These are phyloP conservation scores for Arrhopalites spinosus DNA, from an alignment of 2,888 invertebrate genomes.

Conservation along the genomic window DNA sequence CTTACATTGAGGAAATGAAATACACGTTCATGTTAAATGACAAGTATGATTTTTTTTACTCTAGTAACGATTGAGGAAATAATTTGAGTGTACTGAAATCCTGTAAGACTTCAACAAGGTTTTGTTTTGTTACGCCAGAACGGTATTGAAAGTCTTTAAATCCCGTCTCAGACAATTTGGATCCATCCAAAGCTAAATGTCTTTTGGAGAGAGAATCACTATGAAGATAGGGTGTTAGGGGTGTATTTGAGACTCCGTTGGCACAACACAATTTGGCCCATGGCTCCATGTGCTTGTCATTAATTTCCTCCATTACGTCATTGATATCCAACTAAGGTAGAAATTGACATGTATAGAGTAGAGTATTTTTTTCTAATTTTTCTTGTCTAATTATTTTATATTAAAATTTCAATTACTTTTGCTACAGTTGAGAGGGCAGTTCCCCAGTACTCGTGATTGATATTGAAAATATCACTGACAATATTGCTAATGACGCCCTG, in stretches of 20 bases:
- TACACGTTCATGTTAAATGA: background rate
- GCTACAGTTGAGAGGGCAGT: conserved; percentile 79
- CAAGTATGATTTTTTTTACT: background rate
- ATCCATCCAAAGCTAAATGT: conserved; percentile 75
- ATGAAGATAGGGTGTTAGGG: conserved; percentile 85
- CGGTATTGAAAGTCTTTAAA: conserved; percentile 65
- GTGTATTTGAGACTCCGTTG: conserved; percentile 78
- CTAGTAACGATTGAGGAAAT: conserved; percentile 71
- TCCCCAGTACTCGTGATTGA: conserved; percentile 86
- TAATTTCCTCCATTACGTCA: conserved; percentile 83
- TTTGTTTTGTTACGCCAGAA: conserved; percentile 69
- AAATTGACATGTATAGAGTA: conserved; percentile 39
- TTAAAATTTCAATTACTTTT: conserved; percentile 65
- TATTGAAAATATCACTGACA: conserved; percentile 80
- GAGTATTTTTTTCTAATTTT: too few species aligned
- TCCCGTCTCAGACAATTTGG: conserved; percentile 67
- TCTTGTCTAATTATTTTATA: too few species aligned
- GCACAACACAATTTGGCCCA: conserved; percentile 86
- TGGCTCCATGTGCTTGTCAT: conserved; percentile 89
- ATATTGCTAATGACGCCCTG: conserved; percentile 83
- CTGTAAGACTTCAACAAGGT: conserved; percentile 73
- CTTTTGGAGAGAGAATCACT: conserved; percentile 80
- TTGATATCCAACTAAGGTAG: conserved; percentile 72
- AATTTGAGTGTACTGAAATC: conserved; percentile 82
- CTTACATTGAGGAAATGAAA: background rate